These are phyloP conservation scores for Phocides pigmalion DNA, from an alignment of 1,140 invertebrate species.

Conservation along the genomic window DNA sequence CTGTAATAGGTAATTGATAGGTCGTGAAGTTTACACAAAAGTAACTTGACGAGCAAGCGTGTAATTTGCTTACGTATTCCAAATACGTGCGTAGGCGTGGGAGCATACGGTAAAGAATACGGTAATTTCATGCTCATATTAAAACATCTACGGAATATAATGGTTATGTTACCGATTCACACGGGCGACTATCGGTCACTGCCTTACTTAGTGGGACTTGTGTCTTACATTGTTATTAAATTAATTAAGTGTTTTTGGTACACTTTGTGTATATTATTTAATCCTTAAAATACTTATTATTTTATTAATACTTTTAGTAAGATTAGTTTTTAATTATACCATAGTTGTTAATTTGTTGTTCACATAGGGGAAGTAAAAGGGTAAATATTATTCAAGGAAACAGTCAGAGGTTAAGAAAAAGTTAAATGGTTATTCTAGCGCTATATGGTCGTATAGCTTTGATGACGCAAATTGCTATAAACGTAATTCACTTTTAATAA, in stretches of 20 bases:
- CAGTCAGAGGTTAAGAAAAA: slow-evolving; percentile 8
- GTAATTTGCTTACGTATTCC: neutral
- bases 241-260: neutral
- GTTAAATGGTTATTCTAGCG: slow-evolving; percentile 1
- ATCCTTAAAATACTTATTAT: neutral
- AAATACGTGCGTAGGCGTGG: slow-evolving; percentile 15
- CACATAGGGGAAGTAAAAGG: neutral
- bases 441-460: neutral
- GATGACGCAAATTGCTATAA: neutral
- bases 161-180: slow-evolving; percentile 73
- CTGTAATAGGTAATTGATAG: neutral
- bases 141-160: slow-evolving; percentile 62
- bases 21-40: neutral
- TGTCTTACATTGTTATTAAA: slow-evolving; percentile 4
- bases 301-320: neutral
- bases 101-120: too few relatives aligned
- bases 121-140: slow-evolving; percentile 75
- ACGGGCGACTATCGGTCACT: slow-evolving; percentile 58
- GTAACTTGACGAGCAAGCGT: slow-evolving; percentile 1
- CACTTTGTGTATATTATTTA: neutral
- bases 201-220: slow-evolving; percentile 19
- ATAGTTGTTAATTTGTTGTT: too few relatives aligned
- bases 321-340: neutral
- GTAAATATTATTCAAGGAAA: neutral
- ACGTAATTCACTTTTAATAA: too few relatives aligned